A percentile compares a stretch with the other conserved stretches of the same genome.
phyloP scores from a whole-genome alignment of 2,888 invertebrate genomes.

The Lottia gigantea region DNA sequence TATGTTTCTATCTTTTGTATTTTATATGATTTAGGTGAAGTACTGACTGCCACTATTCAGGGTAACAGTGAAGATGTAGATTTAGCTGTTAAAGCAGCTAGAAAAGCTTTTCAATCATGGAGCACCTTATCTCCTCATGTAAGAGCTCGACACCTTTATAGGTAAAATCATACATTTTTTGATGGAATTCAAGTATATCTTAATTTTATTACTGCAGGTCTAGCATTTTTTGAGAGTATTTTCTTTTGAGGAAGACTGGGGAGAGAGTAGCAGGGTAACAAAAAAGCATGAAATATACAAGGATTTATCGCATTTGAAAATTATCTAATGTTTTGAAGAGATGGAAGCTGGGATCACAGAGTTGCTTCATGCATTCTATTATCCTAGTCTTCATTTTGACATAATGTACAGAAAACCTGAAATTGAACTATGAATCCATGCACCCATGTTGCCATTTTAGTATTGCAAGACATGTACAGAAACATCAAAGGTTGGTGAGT shows the following conservation, averaged over 20 bases:
- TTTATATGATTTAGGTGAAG: conserved; percentile 49
- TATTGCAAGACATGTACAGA: conserved; percentile 71
- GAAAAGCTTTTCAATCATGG: conserved; percentile 61
- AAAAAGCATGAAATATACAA: too few species aligned
- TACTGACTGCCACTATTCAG: conserved; percentile 58
- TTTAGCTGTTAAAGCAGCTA: conserved; percentile 57
- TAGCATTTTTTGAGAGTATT: neutral
- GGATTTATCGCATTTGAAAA: too few species aligned
- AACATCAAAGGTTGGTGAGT: conserved; percentile 69
- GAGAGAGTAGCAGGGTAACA: too few species aligned
- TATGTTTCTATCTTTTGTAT: too few species aligned
- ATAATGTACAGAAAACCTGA: too few species aligned
- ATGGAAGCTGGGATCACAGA: too few species aligned
- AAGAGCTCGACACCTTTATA: conserved; percentile 64
- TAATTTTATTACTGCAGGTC: neutral
- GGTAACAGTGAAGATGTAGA: conserved; percentile 63
- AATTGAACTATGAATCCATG: too few species aligned
- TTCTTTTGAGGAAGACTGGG: neutral
- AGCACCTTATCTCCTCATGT: conserved; percentile 60
- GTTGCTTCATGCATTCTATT: too few species aligned
- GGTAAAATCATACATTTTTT: conserved; percentile 40
- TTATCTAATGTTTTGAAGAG: too few species aligned
- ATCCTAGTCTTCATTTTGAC: too few species aligned
- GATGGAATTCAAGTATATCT: neutral
- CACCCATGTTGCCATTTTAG: conserved; percentile 52